These are phyloP conservation scores for Habropoda laboriosa DNA, from an alignment of 1,140 invertebrate genomes.

Conservation along the genomic window DNA sequence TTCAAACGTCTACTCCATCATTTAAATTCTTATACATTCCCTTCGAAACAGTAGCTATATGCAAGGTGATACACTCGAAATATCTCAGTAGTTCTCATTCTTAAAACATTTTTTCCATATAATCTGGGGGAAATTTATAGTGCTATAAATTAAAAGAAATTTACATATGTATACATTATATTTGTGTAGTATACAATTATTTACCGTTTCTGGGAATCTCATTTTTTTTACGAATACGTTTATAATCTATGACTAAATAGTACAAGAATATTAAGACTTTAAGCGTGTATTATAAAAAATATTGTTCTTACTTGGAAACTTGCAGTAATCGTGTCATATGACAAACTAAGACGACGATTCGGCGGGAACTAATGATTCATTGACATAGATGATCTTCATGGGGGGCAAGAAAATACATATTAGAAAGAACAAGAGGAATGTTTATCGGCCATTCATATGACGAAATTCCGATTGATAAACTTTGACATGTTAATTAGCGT, in stretches of 20 bases:
- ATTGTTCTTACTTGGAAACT: constrained; percentile 64
- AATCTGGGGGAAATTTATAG: too few species aligned
- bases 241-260: neutral
- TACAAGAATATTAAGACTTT: neutral
- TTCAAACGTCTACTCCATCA: neutral
- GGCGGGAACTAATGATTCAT: constrained; percentile 40
- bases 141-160: too few species aligned
- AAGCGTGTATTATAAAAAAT: neutral
- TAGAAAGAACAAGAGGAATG: constrained; percentile 28
- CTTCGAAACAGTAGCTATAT: neutral
- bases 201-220: too few species aligned
- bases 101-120: too few species aligned
- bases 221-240: neutral
- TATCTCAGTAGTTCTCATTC: too few species aligned
- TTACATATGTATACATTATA: too few species aligned
- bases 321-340: constrained; percentile 56
- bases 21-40: neutral
- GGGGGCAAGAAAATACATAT: neutral
- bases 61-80: neutral
- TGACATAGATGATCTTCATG: constrained; percentile 30
- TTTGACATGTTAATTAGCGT: constrained; percentile 43
- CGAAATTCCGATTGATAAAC: constrained; percentile 70
- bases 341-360: constrained; percentile 21
- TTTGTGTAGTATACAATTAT: too few species aligned
- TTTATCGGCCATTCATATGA: constrained; percentile 37